Conservation (phyloP, 2,113 vertebrate species). For the Sander lucioperca region DNA sequence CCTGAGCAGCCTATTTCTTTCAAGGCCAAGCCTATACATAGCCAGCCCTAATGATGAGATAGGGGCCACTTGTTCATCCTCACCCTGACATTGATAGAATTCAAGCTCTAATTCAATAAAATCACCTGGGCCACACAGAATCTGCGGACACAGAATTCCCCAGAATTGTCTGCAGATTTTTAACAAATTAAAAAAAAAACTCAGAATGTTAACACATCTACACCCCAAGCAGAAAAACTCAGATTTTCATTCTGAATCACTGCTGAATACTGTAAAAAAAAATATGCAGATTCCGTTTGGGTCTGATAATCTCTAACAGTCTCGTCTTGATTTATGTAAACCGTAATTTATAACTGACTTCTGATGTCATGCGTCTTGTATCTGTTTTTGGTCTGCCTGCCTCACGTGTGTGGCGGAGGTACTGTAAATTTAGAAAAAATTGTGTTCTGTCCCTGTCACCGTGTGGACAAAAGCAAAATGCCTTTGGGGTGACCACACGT, state of each 20-base stretch:
- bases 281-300: too few species aligned
- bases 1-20: not conserved
- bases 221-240: too few species aligned
- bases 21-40: conserved; percentile 42
- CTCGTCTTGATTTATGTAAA: conserved; percentile 26
- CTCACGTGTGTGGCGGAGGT: conserved; percentile 5
- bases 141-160: too few species aligned
- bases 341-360: not conserved
- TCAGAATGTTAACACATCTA: too few species aligned
- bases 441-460: conserved; percentile 25
- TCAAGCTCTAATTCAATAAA: conserved; percentile 54
- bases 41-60: conserved; percentile 27
- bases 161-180: too few species aligned
- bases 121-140: conserved; percentile 1
- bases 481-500: conserved; percentile 77
- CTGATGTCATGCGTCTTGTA: not conserved
- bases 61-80: conserved; percentile 20
- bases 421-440: conserved; percentile 25
- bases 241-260: too few species aligned
- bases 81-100: conserved; percentile 38
- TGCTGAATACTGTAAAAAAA: too few species aligned
- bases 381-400: not conserved
- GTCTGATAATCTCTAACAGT: conserved; percentile 24
- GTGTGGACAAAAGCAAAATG: conserved; percentile 72
- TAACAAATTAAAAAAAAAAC: too few species aligned